These are phyloP conservation scores for Aspiorhynchus laticeps DNA, from an alignment of 2,113 vertebrate species.

Conservation along the genomic window DNA sequence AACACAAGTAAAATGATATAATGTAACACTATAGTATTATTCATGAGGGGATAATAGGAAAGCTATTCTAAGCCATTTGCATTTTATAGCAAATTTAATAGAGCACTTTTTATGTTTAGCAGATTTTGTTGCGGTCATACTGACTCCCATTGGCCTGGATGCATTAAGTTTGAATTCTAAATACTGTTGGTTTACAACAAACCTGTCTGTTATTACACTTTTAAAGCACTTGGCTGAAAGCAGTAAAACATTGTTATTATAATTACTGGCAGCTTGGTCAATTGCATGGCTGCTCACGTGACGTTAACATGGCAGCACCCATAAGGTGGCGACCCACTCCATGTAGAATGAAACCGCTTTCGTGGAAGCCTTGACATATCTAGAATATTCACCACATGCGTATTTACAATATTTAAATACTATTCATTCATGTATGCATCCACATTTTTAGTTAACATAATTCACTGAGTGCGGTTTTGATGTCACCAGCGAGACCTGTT, in stretches of 20 bases:
- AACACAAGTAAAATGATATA: background rate
- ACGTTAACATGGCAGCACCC: background rate
- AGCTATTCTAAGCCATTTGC: background rate
- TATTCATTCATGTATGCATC: background rate
- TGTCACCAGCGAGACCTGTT: slow-evolving; percentile 11
- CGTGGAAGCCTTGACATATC: background rate
- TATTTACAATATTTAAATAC: background rate
- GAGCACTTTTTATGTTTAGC: background rate
- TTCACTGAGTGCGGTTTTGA: background rate
- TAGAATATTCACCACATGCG: background rate
- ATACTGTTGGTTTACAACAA: background rate
- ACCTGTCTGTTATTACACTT: background rate
- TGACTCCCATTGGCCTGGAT: background rate
- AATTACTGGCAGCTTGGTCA: background rate
- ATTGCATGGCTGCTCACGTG: background rate
- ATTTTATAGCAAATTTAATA: background rate
- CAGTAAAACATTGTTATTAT: slow-evolving; percentile 5
- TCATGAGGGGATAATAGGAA: background rate
- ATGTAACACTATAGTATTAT: background rate
- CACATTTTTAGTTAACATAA: background rate
- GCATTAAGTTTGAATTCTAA: background rate
- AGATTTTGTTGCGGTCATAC: background rate
- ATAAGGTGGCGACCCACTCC: background rate
- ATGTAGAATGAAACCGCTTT: background rate
- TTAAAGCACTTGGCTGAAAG: background rate